Evolutionary conservation across 2,888 invertebrate genomes (phyloP).

Genomic region (Lamellibrachia satsuma): DNA sequence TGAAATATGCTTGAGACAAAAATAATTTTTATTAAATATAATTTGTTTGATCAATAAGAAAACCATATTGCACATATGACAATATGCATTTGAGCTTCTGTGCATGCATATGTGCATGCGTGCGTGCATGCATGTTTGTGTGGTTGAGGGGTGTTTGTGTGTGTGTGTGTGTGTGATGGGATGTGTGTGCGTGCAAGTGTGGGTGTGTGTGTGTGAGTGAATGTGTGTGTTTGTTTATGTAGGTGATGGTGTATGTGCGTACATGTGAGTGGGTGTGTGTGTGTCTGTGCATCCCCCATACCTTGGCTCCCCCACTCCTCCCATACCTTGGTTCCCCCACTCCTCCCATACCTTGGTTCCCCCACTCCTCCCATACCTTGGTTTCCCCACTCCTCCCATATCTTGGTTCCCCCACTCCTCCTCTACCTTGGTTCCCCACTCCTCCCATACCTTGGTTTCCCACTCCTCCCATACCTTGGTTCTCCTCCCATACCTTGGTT

Average conservation of each 20-base stretch:
- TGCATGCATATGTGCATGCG: not conserved
- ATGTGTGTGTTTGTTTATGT: not conserved
- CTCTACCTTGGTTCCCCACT: too few species aligned
- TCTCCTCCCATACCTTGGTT: too few species aligned
- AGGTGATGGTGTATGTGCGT: not conserved
- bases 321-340: too few species aligned
- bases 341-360: too few species aligned
- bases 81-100: not conserved
- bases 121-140: not conserved
- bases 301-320: constrained; percentile 51
- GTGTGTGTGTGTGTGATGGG: not conserved
- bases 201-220: not conserved
- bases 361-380: too few species aligned
- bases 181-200: not conserved
- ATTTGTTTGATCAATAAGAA: not conserved
- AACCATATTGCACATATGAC: not conserved
- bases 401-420: too few species aligned
- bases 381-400: too few species aligned
- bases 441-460: too few species aligned
- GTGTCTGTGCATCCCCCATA: constrained; percentile 29
- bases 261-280: rapidly evolving
- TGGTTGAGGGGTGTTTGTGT: not conserved
- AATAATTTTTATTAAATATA: not conserved
- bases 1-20: not conserved
- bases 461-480: too few species aligned